phyloP scores from a whole-genome alignment of 2,113 vertebrate species.

The Cynocephalus volans region DNA sequence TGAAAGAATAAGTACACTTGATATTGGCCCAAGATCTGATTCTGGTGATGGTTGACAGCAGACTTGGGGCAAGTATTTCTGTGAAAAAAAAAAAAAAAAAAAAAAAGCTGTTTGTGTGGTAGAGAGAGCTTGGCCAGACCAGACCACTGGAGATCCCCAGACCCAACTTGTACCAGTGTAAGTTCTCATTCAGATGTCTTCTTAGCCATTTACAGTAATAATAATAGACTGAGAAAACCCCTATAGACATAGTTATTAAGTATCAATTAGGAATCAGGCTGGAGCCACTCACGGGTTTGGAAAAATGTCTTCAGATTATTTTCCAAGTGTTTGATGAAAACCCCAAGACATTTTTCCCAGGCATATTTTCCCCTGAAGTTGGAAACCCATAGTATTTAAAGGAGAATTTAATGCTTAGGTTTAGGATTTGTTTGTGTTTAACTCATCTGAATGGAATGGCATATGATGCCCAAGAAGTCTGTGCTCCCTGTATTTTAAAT shows the following conservation, averaged over 20 bases:
- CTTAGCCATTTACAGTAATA: background rate
- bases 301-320: slow-evolving; percentile 70
- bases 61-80: background rate
- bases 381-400: slow-evolving; percentile 33
- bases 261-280: slow-evolving; percentile 52
- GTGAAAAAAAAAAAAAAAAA: no score
- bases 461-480: background rate
- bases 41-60: background rate
- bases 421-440: slow-evolving; percentile 20
- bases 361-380: slow-evolving; percentile 60
- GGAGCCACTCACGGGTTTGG: slow-evolving; percentile 18
- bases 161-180: background rate
- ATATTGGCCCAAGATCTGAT: background rate
- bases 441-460: slow-evolving; percentile 40
- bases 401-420: slow-evolving; percentile 59
- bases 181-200: background rate
- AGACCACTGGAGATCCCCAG: rapidly evolving
- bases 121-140: background rate
- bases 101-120: no score
- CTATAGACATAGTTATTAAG: background rate
- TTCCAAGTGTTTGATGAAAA: slow-evolving; percentile 79
- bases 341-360: slow-evolving; percentile 73
- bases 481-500: background rate
- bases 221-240: background rate
- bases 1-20: background rate